Evolutionary conservation across 2,888 invertebrate genomes (phyloP).

Genomic region (Leptinotarsa rubiginosa): DNA sequence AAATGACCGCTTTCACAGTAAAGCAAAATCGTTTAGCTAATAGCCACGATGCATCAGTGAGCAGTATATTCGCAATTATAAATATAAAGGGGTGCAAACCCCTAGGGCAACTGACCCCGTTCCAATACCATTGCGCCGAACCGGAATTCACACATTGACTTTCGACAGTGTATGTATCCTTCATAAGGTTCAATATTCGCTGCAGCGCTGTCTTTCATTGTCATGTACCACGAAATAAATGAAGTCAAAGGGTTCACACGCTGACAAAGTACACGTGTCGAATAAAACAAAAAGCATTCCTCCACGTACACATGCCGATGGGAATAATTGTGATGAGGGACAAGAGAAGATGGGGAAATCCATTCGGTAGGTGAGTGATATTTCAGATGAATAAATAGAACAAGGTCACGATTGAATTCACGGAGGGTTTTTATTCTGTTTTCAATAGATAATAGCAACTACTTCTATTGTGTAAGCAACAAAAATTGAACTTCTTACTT

Average conservation of each 20-base stretch:
- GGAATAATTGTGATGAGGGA: background rate
- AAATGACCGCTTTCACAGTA: constrained; percentile 11
- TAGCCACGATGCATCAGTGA: constrained; percentile 27
- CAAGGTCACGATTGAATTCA: background rate
- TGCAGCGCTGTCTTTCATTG: background rate
- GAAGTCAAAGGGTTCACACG: constrained; percentile 35
- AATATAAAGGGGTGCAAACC: constrained; percentile 26
- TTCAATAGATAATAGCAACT: too few relatives aligned
- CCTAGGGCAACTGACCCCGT: constrained; percentile 11
- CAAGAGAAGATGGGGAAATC: background rate
- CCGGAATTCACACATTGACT: background rate
- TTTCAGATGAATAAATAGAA: background rate
- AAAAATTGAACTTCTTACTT: too few relatives aligned
- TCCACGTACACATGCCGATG: constrained; percentile 9
- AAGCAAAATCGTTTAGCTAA: constrained; percentile 27
- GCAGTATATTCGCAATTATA: constrained; percentile 30
- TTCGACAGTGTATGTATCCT: background rate
- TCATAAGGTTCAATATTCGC: background rate
- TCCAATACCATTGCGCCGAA: background rate
- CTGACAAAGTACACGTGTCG: constrained; percentile 35
- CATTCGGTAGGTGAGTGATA: background rate
- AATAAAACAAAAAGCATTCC: constrained; percentile 31
- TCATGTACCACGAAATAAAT: constrained; percentile 5
- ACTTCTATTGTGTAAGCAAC: too few relatives aligned
- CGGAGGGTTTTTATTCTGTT: too few relatives aligned